Evolutionary conservation across 2,888 invertebrate species (phyloP), one percentile per base, ranked within the genome.

Genomic region (Platypus cylindrus): DNA sequence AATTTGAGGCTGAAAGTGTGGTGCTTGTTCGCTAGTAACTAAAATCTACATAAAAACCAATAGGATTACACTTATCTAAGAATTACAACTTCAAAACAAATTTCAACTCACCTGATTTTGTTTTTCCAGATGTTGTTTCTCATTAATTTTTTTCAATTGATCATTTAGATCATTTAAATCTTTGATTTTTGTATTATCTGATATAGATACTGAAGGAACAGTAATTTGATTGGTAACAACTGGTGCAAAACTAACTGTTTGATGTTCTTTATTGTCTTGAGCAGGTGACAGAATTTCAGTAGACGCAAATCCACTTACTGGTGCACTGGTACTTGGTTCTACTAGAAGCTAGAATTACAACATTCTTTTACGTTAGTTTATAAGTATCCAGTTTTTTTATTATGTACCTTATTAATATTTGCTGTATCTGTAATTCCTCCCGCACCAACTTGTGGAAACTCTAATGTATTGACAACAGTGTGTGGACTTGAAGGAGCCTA

Each of bases 401-500:
- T n/a, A n/a, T 25, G 24, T 17, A 39, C 40, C 40, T 41, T 41
- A 27, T 35, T 38, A 13, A 36, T 14, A 27, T 30, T 34, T 13
- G 32, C 16, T 9, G 16, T 26, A 7, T 7, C 7, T n/a, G 26
- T 27, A 14, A 23, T n/a, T n/a, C n/a, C n/a, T n/a, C n/a, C n/a
- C 5, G 31, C 20, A 5, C 29, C 41, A 31, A 43, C 46, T 43
- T 45, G 47, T 9, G 54, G 51, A 42, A 58, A 58, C 36, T 59
- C 59, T 40, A 56, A 43, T 17, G 53, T 50, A 43, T 67, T 66
- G 36, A 68, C 51, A 23, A 70, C 68, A 3, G 69, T 67, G 58
- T 70, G 70, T 17, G 72, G 71, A 35, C 71, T 72, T 40, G 69
- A 60, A 1, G 71, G 72, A 41, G 71, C 71, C 72, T 71, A 56